Evolutionary conservation across 1,140 invertebrate genomes (phyloP).

Genomic region (Nasonia giraulti): DNA sequence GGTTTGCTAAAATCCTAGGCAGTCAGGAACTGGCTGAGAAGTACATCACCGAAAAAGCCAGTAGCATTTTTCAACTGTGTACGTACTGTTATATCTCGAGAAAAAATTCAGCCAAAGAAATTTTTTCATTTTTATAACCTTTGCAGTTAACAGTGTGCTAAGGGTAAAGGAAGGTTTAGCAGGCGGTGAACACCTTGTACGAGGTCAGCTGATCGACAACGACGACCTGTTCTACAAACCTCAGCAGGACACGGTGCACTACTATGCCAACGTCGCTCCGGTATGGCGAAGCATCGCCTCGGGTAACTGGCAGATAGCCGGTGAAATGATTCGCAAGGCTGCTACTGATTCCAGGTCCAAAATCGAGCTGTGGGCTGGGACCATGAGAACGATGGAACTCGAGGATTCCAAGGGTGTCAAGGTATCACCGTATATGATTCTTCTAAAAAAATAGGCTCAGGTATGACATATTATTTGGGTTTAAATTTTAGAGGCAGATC

Average conservation of each 20-base stretch:
- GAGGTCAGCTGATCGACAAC: neutral
- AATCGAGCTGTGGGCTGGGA: neutral
- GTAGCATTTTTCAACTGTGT: neutral
- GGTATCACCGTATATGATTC: neutral
- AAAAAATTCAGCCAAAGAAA: neutral
- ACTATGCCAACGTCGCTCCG: neutral
- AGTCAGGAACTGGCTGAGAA: neutral
- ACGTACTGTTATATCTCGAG: neutral
- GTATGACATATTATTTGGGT: neutral
- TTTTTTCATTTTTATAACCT: neutral
- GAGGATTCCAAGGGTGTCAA: neutral
- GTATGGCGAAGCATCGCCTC: neutral
- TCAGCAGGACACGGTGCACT: neutral
- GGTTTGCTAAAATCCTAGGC: neutral
- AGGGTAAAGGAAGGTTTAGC: neutral
- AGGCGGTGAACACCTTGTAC: neutral
- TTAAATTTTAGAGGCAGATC: neutral
- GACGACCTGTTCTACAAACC: constrained; percentile 2
- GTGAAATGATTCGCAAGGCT: neutral
- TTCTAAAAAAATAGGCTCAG: neutral
- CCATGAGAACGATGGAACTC: neutral
- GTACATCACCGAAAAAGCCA: neutral
- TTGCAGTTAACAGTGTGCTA: neutral
- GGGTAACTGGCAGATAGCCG: neutral
- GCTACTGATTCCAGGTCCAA: neutral